phyloP scores from a whole-genome alignment of 2,888 invertebrate species.

The Caradrina clavipalpis region DNA sequence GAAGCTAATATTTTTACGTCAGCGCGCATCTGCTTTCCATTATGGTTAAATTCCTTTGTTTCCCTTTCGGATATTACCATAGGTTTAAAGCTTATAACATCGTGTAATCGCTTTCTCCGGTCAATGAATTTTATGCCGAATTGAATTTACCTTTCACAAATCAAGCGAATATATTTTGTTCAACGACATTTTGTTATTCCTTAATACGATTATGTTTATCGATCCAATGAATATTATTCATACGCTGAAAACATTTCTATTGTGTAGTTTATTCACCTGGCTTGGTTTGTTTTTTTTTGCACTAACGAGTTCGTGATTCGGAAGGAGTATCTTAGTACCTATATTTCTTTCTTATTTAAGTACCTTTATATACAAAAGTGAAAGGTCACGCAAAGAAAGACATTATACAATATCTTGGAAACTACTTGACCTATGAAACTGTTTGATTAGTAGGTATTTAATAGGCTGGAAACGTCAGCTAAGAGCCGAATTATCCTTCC shows the following conservation, averaged over 20 bases:
- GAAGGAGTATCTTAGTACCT: too few relatives aligned
- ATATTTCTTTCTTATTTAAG: too few relatives aligned
- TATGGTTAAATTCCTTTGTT: neutral
- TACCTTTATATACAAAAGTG: too few relatives aligned
- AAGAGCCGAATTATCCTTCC: too few relatives aligned
- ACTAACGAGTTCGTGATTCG: neutral
- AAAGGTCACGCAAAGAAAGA: too few relatives aligned
- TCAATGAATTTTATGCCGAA: slow-evolving; percentile 35
- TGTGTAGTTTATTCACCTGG: neutral
- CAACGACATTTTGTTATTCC: slow-evolving; percentile 4
- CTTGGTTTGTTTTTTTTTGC: neutral
- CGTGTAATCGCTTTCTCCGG: slow-evolving; percentile 26
- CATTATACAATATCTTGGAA: too few relatives aligned
- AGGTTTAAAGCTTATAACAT: slow-evolving; percentile 25
- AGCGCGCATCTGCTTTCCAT: too few relatives aligned
- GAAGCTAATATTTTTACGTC: too few relatives aligned
- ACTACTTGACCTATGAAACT: too few relatives aligned
- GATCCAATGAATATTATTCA: slow-evolving; percentile 27
- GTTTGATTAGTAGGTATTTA: too few relatives aligned
- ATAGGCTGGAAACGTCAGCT: too few relatives aligned
- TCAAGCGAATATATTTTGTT: slow-evolving; percentile 30
- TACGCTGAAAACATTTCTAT: neutral
- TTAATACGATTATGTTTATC: slow-evolving; percentile 4
- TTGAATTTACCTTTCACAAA: slow-evolving; percentile 29
- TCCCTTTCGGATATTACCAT: slow-evolving; percentile 3